phyloP scores from a whole-genome alignment of 2,113 vertebrate species.

The Brienomyrus brachyistius region DNA sequence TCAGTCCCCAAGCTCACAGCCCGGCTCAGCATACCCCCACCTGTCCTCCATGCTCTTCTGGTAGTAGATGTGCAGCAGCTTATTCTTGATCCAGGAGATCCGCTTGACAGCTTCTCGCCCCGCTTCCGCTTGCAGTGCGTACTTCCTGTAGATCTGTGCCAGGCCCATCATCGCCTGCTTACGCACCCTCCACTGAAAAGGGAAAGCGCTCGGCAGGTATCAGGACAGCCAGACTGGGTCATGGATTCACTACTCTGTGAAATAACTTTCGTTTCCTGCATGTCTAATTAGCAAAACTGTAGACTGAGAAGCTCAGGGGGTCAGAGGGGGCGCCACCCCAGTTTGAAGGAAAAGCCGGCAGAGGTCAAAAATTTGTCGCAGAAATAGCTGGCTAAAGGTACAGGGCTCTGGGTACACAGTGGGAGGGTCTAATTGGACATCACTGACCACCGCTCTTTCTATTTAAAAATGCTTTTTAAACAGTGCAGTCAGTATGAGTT shows the following conservation, averaged over 20 bases:
- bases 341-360: background rate
- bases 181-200: slow-evolving; percentile 87
- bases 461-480: background rate
- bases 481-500: background rate
- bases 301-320: background rate
- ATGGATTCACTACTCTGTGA: background rate
- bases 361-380: background rate
- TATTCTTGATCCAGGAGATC: slow-evolving; percentile 98
- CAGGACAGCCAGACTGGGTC: background rate
- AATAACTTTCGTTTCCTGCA: background rate
- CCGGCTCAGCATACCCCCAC: slow-evolving; percentile 52
- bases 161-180: slow-evolving; percentile 99
- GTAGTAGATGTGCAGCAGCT: slow-evolving; percentile 96
- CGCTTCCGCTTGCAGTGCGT: slow-evolving; percentile 85
- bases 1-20: background rate
- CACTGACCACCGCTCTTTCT: background rate
- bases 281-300: background rate
- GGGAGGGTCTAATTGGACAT: background rate
- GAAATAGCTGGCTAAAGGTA: background rate
- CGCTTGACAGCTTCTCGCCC: slow-evolving; percentile 91
- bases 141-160: slow-evolving; percentile 96
- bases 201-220: background rate
- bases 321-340: background rate
- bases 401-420: background rate
- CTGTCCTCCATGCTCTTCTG: slow-evolving; percentile 98